A percentile compares a stretch with the other conserved stretches of the same genome.
Conservation (phyloP, 2,797 vertebrate genomes). For the Enteromius anoplus region DNA sequence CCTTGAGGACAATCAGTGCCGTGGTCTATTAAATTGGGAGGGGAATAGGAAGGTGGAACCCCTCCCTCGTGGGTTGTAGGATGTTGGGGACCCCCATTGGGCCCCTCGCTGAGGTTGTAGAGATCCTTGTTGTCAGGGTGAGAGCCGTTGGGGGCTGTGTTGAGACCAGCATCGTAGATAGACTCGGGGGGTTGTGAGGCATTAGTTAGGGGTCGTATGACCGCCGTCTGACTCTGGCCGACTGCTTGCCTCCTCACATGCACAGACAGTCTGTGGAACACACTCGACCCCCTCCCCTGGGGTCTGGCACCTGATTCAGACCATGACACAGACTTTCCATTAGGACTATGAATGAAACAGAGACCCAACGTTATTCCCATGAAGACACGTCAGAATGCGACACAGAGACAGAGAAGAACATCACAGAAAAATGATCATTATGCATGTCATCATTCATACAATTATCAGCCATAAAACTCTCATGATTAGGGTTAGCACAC, state of each 20-base stretch:
- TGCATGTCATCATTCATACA: constrained; percentile 44
- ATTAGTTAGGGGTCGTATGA: constrained; percentile 99
- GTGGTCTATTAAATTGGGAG: constrained; percentile 74
- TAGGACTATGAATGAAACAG: constrained; percentile 99
- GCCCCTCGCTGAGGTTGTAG: constrained; percentile 88
- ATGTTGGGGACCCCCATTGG: constrained; percentile 73
- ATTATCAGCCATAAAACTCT: constrained; percentile 44
- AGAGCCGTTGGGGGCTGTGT: constrained; percentile 84
- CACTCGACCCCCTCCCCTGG: constrained; percentile 92
- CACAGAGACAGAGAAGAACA: constrained; percentile 68
- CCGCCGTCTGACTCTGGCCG: constrained; percentile 97
- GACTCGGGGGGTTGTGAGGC: constrained; percentile 78
- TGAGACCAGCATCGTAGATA: constrained; percentile 83
- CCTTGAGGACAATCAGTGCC: constrained; percentile 82
- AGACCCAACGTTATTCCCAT: constrained; percentile 85
- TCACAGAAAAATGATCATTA: constrained; percentile 52
- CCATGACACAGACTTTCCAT: constrained; percentile 99
- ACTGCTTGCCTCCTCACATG: constrained; percentile 98
- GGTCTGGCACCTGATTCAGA: constrained; percentile 99
- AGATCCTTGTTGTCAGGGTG: constrained; percentile 88
- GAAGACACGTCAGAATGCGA: constrained; percentile 69
- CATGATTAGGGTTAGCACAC: constrained; percentile 51
- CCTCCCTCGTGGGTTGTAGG: constrained; percentile 78
- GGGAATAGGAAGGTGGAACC: constrained; percentile 79
- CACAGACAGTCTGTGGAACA: constrained; percentile 99